Conservation (phyloP, 1,140 invertebrate genomes). For the Dreissena polymorpha region DNA sequence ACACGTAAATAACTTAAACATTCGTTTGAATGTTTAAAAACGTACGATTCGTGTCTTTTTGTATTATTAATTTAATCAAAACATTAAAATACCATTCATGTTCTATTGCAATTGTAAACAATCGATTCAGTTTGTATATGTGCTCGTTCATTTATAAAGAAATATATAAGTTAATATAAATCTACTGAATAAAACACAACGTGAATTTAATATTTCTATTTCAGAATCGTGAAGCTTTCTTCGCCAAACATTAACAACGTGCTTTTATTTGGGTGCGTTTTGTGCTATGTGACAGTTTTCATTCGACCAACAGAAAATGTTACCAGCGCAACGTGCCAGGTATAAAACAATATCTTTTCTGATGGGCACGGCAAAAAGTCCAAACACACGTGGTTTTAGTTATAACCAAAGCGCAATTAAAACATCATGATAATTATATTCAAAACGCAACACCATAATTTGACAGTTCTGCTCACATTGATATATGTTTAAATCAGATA, state of each 20-base stretch:
- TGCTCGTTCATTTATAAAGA: too few species aligned
- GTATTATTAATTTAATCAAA: too few species aligned
- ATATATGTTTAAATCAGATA: background rate
- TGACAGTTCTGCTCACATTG: background rate
- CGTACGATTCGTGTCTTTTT: too few species aligned
- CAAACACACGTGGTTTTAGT: background rate
- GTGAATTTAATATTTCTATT: conserved; percentile 45
- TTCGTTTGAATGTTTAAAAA: too few species aligned
- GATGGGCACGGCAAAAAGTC: too few species aligned
- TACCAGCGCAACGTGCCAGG: background rate
- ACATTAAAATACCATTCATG: too few species aligned
- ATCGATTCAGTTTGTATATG: too few species aligned
- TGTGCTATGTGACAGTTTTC: conserved; percentile 97
- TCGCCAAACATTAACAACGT: conserved; percentile 98
- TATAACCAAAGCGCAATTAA: background rate
- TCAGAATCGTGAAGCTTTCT: conserved; percentile 99
- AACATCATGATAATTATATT: background rate
- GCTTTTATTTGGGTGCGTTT: conserved; percentile 97
- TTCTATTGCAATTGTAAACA: too few species aligned
- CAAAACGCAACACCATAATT: background rate
- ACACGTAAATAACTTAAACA: too few species aligned
- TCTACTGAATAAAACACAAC: background rate
- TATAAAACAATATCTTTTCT: background rate
- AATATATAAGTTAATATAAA: too few species aligned
- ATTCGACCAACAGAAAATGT: conserved; percentile 81